phyloP scores from a whole-genome alignment of 2,888 invertebrate genomes.

The Atethmia centrago region DNA sequence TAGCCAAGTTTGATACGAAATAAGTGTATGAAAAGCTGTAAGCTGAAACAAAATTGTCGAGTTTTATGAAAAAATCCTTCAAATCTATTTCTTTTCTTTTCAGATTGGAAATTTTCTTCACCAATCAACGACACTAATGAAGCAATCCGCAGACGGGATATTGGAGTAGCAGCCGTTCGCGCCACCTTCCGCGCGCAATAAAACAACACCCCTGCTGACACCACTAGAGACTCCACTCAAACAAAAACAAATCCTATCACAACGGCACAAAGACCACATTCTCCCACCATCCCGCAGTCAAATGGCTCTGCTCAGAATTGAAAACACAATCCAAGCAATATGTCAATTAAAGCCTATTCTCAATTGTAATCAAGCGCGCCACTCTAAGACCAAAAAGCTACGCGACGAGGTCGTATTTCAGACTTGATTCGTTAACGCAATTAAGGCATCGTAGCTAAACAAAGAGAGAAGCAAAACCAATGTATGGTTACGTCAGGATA shows the following conservation, averaged over 20 bases:
- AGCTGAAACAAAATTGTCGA: neutral
- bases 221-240: conserved; percentile 67
- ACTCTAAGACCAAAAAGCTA: conserved; percentile 81
- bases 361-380: conserved; percentile 81
- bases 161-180: conserved; percentile 85
- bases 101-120: conserved; percentile 83
- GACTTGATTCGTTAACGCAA: conserved; percentile 79
- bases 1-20: neutral
- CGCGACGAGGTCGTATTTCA: conserved; percentile 85
- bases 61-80: conserved; percentile 52
- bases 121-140: conserved; percentile 87
- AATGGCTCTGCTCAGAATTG: conserved; percentile 83
- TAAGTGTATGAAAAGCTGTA: neutral
- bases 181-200: conserved; percentile 82
- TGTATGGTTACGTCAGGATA: conserved; percentile 86
- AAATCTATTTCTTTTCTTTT: conserved; percentile 81
- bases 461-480: conserved; percentile 79
- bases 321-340: conserved; percentile 83
- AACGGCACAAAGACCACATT: conserved; percentile 70
- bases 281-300: conserved; percentile 73
- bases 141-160: conserved; percentile 89
- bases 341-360: conserved; percentile 85
- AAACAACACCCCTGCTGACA: conserved; percentile 80
- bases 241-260: conserved; percentile 78
- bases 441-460: conserved; percentile 62